A percentile compares a stretch with the other conserved stretches of the same genome.
These are phyloP conservation scores for Brachyhypopomus occidentalis DNA, from an alignment of 2,113 vertebrate species.

Conservation along the genomic window DNA sequence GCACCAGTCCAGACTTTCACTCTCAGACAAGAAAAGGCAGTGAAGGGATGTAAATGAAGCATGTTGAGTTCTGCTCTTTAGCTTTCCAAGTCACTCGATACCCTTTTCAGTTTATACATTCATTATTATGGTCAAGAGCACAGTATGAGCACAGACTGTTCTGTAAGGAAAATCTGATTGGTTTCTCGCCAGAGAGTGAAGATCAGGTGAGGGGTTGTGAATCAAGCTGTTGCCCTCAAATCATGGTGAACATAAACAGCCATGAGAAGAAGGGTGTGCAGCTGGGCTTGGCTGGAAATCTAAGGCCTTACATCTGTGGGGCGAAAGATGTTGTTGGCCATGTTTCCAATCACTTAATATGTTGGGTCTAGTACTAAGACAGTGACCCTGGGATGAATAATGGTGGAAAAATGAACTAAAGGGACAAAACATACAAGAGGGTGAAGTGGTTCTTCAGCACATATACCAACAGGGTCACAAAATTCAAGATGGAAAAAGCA, in stretches of 20 bases:
- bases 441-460: neutral
- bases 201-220: slow-evolving; percentile 46
- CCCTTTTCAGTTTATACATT: slow-evolving; percentile 30
- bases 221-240: slow-evolving; percentile 22
- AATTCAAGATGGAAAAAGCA: neutral
- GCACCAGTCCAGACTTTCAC: slow-evolving; percentile 28
- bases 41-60: slow-evolving; percentile 30
- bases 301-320: slow-evolving; percentile 35
- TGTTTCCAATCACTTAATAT: neutral
- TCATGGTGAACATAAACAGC: slow-evolving; percentile 34
- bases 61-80: neutral
- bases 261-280: slow-evolving; percentile 32
- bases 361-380: neutral
- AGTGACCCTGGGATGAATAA: neutral
- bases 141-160: slow-evolving; percentile 22
- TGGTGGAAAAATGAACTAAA: neutral
- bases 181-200: slow-evolving; percentile 10
- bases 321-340: slow-evolving; percentile 8
- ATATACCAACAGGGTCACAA: neutral
- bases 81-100: slow-evolving; percentile 29
- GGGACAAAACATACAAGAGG: neutral
- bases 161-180: slow-evolving; percentile 41
- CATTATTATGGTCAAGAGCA: slow-evolving; percentile 39
- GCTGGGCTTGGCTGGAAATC: slow-evolving; percentile 30
- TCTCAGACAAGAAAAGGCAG: slow-evolving; percentile 29